These are phyloP conservation scores for Dendroctonus valens DNA, from an alignment of 1,140 invertebrate genomes.

Conservation along the genomic window DNA sequence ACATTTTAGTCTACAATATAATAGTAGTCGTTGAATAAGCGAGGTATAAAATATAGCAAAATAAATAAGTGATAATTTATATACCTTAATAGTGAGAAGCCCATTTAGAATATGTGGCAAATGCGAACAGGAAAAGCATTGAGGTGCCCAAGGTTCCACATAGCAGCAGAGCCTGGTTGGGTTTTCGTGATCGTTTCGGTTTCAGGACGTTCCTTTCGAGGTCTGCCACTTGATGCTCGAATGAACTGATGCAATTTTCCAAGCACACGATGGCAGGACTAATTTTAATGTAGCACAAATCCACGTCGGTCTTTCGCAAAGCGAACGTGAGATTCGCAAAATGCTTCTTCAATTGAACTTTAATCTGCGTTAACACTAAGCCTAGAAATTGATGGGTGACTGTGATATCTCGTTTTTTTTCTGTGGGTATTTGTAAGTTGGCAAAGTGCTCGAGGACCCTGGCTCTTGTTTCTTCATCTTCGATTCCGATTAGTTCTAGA, in stretches of 20 bases:
- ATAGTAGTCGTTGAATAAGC: too few relatives aligned
- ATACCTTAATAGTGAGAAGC: too few relatives aligned
- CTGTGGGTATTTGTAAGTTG: conserved; percentile 33
- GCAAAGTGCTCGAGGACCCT: conserved; percentile 21
- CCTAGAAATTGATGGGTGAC: conserved; percentile 5
- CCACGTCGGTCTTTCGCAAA: conserved; percentile 21
- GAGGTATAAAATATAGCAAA: too few relatives aligned
- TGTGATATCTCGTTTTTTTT: conserved; percentile 29
- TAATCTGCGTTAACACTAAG: conserved; percentile 28
- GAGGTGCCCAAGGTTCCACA: too few relatives aligned
- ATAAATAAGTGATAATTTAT: too few relatives aligned
- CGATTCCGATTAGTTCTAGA: conserved; percentile 33
- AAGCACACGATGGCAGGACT: conserved; percentile 26
- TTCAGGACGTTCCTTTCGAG: conserved; percentile 6
- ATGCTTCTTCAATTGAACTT: conserved; percentile 32
- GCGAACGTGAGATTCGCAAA: conserved; percentile 29
- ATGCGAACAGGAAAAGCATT: too few relatives aligned
- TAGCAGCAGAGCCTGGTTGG: too few relatives aligned
- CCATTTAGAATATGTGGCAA: too few relatives aligned
- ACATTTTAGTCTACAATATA: too few relatives aligned
- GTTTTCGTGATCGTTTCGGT: too few relatives aligned
- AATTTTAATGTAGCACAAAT: conserved; percentile 33
- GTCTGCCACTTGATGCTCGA: conserved; percentile 24
- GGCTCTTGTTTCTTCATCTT: conserved; percentile 24
- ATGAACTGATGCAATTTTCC: conserved; percentile 20